Conservation (phyloP, 2,113 vertebrate genomes). For the Kryptolebias marmoratus region DNA sequence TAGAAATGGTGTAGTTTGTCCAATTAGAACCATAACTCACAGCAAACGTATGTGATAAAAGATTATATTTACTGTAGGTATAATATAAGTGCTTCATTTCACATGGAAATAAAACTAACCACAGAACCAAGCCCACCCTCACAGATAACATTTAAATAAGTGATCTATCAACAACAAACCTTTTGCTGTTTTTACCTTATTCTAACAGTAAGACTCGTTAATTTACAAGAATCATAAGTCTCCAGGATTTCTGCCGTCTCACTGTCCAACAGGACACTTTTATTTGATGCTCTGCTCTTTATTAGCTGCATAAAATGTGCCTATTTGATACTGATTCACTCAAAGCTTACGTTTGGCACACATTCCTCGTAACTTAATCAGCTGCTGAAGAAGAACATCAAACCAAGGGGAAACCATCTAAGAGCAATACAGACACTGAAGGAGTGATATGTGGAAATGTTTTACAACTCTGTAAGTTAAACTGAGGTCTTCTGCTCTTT, state of each 20-base stretch:
- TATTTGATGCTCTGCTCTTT: conserved; percentile 34
- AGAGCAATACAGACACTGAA: conserved; percentile 10
- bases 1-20: background rate
- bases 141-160: conserved; percentile 60
- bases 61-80: conserved; percentile 10
- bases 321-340: conserved; percentile 74
- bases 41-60: background rate
- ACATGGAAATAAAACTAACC: conserved; percentile 36
- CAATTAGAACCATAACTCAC: too few species aligned
- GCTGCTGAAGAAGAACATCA: conserved; percentile 22
- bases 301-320: conserved; percentile 44
- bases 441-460: background rate
- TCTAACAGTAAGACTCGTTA: conserved; percentile 30
- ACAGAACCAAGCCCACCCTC: conserved; percentile 43
- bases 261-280: conserved; percentile 4
- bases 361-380: conserved; percentile 41
- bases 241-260: conserved; percentile 20
- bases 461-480: background rate
- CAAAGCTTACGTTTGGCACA: conserved; percentile 18
- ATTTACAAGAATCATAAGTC: conserved; percentile 33
- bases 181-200: conserved; percentile 16
- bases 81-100: conserved; percentile 8
- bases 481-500: background rate
- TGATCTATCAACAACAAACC: conserved; percentile 47
- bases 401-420: conserved; percentile 24